These are phyloP conservation scores for Sebastes trivittatus DNA, from an alignment of 2,797 vertebrate species.

Conservation along the genomic window DNA sequence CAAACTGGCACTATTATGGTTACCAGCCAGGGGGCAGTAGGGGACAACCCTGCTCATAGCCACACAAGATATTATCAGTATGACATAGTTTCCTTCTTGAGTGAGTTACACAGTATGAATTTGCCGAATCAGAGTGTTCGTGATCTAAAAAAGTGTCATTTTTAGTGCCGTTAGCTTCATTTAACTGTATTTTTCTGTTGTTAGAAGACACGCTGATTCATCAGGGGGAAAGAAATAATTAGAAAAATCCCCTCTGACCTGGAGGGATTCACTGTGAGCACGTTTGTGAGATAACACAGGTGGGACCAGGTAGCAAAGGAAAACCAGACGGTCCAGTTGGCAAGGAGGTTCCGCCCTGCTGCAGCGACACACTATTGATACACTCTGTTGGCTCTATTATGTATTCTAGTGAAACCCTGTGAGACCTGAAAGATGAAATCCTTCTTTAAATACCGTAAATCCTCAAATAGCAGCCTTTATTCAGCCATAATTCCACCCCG, in stretches of 20 bases:
- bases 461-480: not conserved
- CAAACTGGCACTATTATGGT: not conserved
- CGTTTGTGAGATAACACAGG: slow-evolving; percentile 43
- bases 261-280: slow-evolving; percentile 32
- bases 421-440: not conserved
- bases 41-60: slow-evolving; percentile 28
- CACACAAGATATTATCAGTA: not conserved
- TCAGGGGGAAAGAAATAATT: not conserved
- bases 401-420: not conserved
- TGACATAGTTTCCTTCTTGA: not conserved
- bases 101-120: not conserved
- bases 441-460: not conserved
- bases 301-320: slow-evolving; percentile 21
- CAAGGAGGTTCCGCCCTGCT: slow-evolving; percentile 53
- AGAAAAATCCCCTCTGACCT: slow-evolving; percentile 10
- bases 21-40: slow-evolving; percentile 67
- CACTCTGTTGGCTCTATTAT: not conserved
- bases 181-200: not conserved
- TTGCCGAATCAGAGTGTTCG: too few species aligned
- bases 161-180: slow-evolving; percentile 26
- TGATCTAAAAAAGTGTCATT: not conserved
- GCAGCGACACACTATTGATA: not conserved
- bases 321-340: slow-evolving; percentile 67
- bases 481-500: not conserved
- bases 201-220: not conserved